phyloP scores from a whole-genome alignment of 2,113 vertebrate species.

The Tychaedon coryphoeus region DNA sequence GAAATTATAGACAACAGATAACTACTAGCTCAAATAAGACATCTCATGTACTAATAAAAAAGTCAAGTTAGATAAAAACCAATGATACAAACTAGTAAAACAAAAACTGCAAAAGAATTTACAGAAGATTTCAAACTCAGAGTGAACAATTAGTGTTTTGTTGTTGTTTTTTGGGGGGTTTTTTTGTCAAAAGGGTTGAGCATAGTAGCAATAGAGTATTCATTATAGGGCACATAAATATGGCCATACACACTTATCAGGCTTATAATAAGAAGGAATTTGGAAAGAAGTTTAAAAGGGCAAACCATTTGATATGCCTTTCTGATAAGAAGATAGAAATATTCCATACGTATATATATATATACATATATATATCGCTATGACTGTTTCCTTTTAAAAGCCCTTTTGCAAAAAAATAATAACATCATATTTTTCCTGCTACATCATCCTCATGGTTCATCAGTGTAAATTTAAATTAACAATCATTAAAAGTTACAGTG shows the following conservation, averaged over 20 bases:
- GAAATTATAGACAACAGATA: neutral
- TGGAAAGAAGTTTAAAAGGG: neutral
- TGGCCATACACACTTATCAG: rapidly evolving
- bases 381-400: neutral
- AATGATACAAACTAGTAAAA: neutral
- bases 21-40: neutral
- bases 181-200: neutral
- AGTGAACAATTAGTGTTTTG: neutral
- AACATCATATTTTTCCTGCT: neutral
- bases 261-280: neutral
- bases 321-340: neutral
- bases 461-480: neutral
- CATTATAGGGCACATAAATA: rapidly evolving
- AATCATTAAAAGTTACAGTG: neutral
- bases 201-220: neutral
- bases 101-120: neutral
- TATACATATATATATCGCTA: neutral
- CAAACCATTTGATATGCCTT: neutral
- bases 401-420: neutral
- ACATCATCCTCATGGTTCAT: neutral
- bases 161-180: neutral
- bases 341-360: neutral
- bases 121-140: neutral
- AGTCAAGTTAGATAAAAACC: neutral
- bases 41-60: neutral